Evolutionary conservation across 1,140 invertebrate species (phyloP).

Genomic region (Drosophila kurseongensis): DNA sequence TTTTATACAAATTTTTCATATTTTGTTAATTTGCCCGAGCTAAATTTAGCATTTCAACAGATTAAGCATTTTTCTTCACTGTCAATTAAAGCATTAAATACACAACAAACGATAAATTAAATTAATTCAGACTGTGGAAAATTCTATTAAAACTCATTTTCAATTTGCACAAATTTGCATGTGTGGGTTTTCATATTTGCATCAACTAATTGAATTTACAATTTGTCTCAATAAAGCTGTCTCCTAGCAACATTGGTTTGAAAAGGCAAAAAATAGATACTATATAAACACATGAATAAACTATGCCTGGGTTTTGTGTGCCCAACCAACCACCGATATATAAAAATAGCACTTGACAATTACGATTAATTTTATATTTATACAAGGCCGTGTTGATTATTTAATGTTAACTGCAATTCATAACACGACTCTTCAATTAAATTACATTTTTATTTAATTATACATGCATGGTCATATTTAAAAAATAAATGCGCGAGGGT

Average conservation of each 20-base stretch:
- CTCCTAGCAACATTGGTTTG: conserved; percentile 15
- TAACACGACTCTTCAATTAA: conserved; percentile 57
- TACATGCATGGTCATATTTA: conserved; percentile 17
- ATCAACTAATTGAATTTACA: conserved; percentile 49
- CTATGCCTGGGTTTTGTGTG: conserved; percentile 23
- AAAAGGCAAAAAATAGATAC: conserved; percentile 15
- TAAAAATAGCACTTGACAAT: conserved; percentile 68
- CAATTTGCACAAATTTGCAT: conserved; percentile 10
- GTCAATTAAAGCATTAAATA: conserved; percentile 40
- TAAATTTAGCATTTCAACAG: not conserved
- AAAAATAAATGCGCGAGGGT: not conserved
- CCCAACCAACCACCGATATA: conserved; percentile 69
- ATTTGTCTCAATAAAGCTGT: conserved; percentile 5
- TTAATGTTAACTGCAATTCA: conserved; percentile 37
- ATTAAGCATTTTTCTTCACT: conserved; percentile 11
- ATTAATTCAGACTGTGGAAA: conserved; percentile 24
- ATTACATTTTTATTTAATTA: conserved; percentile 50
- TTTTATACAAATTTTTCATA: not conserved
- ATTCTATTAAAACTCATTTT: conserved; percentile 24
- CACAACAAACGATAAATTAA: conserved; percentile 16
- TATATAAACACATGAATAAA: conserved; percentile 27
- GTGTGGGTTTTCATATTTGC: conserved; percentile 8
- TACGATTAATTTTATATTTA: conserved; percentile 51
- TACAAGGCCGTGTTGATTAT: conserved; percentile 37
- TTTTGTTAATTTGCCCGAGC: not conserved